Evolutionary conservation across 1,140 invertebrate species (phyloP), one percentile per base, ranked within the genome.

Genomic region (Temnothorax longispinosus): DNA sequence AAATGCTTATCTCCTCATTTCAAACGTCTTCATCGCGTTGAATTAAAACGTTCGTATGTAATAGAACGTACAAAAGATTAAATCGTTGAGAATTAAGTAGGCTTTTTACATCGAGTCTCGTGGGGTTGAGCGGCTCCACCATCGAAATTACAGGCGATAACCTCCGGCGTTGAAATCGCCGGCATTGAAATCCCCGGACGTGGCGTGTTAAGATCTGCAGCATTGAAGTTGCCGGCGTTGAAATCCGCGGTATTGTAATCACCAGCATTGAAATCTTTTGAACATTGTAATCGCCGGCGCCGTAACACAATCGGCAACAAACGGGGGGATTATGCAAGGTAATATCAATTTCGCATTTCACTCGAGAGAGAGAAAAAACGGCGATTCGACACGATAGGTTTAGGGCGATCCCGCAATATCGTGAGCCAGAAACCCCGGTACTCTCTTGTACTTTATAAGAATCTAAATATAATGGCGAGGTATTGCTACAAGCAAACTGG

Each of bases 131-230:
- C 6, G 6, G 41, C 13, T 13, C 50, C 18, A 10, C 35, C 21
- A 44, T 58, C 15, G 67, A 56, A 72, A 72, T 72, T 15, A 41
- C 38, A 44, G 38, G 13, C 11, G 8, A 8, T 71, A 35, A 72
- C 41, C 38, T n/a, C 52, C 38, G 52, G 52, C 67, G 69, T 74
- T 84, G 54, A 84, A 84, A 74, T 84, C 54, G 13, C 69, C 69
- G 80, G 54, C 69, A 74, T 84, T 84, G 41, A 84, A 84, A 50
- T 50, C 54, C 32, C 54, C 41, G 67, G 44, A 21, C 78, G 38
- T 27, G 41, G 13, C 65, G 41, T 15, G 62, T 84, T 60, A 47
- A 47, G n/a, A 74, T 50, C 15, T 47, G n/a, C 54, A 44, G 52
- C 41, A 44, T 75, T 60, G 52, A 74, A 60, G 27, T 72, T 52